phyloP scores from a whole-genome alignment of 1,140 invertebrate genomes.

The Pseudoatta argentina region DNA sequence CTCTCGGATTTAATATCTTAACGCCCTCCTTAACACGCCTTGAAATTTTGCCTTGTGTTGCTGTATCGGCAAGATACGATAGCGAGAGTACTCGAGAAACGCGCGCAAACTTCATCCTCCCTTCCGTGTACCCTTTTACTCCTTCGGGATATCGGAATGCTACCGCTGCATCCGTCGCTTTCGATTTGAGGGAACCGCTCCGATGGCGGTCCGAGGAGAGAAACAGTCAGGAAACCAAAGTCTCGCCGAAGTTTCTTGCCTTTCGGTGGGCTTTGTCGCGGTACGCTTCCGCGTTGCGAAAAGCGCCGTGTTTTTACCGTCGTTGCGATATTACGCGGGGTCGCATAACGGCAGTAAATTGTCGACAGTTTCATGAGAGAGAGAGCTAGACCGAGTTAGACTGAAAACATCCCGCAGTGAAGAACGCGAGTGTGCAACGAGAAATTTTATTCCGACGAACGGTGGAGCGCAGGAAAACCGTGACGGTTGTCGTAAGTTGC shows the following conservation, averaged over 20 bases:
- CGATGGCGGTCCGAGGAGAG: constrained; percentile 14
- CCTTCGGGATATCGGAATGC: constrained; percentile 7
- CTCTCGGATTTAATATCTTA: constrained; percentile 81
- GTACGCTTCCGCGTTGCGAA: constrained; percentile 31
- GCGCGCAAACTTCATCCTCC: constrained; percentile 62
- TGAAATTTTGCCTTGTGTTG: constrained; percentile 74
- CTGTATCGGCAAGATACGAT: constrained; percentile 74
- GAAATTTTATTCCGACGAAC: constrained; percentile 49
- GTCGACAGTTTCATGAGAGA: constrained; percentile 47
- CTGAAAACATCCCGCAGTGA: constrained; percentile 51
- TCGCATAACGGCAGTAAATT: constrained; percentile 62
- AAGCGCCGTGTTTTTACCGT: constrained; percentile 33
- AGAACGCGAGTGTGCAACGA: constrained; percentile 29
- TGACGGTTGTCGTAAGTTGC: constrained; percentile 30
- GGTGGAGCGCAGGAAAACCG: constrained; percentile 4
- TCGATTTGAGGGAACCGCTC: constrained; percentile 34
- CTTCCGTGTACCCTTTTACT: background rate
- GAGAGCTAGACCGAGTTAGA: constrained; percentile 38
- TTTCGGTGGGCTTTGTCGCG: constrained; percentile 18
- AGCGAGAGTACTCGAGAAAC: constrained; percentile 61
- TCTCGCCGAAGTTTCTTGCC: constrained; percentile 50
- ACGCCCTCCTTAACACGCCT: constrained; percentile 78
- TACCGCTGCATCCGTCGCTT: constrained; percentile 19
- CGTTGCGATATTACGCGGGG: constrained; percentile 44
- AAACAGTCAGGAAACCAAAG: constrained; percentile 29